Percentiles rank a stretch among this genome's conserved stretches.
Evolutionary conservation across 2,797 vertebrate species (phyloP).

Genomic region (Liasis olivaceus): DNA sequence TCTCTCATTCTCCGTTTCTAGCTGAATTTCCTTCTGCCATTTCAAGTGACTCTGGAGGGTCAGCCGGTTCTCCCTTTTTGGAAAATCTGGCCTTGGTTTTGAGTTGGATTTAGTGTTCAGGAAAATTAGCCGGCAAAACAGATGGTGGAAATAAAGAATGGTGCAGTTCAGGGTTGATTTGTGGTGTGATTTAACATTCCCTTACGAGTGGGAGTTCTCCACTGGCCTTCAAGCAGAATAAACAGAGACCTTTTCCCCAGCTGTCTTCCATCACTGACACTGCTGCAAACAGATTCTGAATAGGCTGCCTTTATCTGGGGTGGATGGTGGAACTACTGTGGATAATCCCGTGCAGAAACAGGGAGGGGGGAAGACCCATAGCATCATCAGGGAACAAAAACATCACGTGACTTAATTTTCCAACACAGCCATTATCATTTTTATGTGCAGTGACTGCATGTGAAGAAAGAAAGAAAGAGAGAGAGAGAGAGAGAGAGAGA

Average conservation of each 20-base stretch:
- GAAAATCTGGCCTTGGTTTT: conserved; percentile 67
- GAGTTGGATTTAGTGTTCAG: conserved; percentile 59
- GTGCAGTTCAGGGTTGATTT: conserved; percentile 64
- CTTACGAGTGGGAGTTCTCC: conserved; percentile 60
- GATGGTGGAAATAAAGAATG: conserved; percentile 64
- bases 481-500: background rate
- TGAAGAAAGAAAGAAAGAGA: background rate
- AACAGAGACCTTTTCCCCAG: conserved; percentile 55
- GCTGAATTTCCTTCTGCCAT: background rate
- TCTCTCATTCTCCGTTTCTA: background rate
- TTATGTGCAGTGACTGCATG: conserved; percentile 23
- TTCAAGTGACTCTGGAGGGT: background rate
- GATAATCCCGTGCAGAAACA: conserved; percentile 19
- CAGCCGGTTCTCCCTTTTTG: conserved; percentile 22
- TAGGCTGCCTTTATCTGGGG: conserved; percentile 37
- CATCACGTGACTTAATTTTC: background rate
- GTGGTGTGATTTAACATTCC: conserved; percentile 64
- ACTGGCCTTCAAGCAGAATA: conserved; percentile 63
- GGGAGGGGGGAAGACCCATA: background rate
- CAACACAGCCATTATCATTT: background rate
- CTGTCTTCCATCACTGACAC: conserved; percentile 73
- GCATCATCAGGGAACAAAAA: conserved; percentile 27
- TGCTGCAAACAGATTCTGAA: conserved; percentile 54
- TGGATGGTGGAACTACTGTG: conserved; percentile 50
- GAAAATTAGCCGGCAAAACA: conserved; percentile 69